Evolutionary conservation across 1,140 invertebrate genomes (phyloP).

Genomic region (Trypoxylus dichotomus): DNA sequence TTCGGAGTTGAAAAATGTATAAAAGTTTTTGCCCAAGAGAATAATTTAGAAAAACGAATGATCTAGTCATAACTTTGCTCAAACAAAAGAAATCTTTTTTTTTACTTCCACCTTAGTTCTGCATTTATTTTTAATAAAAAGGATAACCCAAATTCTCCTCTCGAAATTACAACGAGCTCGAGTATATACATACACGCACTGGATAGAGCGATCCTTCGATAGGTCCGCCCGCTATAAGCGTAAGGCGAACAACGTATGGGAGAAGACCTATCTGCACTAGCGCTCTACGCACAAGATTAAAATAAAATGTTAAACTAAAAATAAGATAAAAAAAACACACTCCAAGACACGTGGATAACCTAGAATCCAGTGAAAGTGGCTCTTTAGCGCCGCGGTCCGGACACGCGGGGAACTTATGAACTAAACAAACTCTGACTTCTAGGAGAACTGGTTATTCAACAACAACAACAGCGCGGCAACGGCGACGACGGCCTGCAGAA

Average conservation of each 20-base stretch:
- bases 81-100: too few species aligned
- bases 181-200: too few species aligned
- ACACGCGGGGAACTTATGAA: constrained; percentile 25
- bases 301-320: constrained; percentile 32
- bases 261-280: constrained; percentile 9
- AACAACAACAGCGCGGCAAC: background rate
- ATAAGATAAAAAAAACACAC: constrained; percentile 30
- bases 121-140: too few species aligned
- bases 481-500: background rate
- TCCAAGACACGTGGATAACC: constrained; percentile 51
- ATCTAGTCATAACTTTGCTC: too few species aligned
- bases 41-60: too few species aligned
- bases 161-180: too few species aligned
- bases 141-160: too few species aligned
- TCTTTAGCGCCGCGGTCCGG: constrained; percentile 30
- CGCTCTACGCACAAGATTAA: constrained; percentile 27
- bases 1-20: too few species aligned
- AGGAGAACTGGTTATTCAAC: constrained; percentile 27
- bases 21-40: too few species aligned
- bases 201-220: too few species aligned
- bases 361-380: constrained; percentile 52
- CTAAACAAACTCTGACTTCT: constrained; percentile 22
- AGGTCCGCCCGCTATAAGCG: too few species aligned
- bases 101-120: too few species aligned
- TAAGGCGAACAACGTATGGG: background rate